Evolutionary conservation across 2,888 invertebrate species (phyloP).

Genomic region (Graphium colonna): DNA sequence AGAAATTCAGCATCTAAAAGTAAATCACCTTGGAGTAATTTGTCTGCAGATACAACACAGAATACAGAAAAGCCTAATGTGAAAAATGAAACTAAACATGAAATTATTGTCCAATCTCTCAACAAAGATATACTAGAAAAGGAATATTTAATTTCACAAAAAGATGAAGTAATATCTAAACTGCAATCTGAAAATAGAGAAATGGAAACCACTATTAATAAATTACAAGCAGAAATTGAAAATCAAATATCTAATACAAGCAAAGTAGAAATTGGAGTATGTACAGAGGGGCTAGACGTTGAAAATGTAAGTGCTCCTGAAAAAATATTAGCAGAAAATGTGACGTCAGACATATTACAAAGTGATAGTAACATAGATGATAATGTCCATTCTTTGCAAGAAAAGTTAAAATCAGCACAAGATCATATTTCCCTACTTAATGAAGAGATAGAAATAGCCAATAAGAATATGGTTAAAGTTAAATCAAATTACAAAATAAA

Average conservation of each 20-base stretch:
- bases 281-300: slow-evolving; percentile 37
- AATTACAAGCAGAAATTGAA: slow-evolving; percentile 33
- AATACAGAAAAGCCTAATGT: slow-evolving; percentile 60
- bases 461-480: slow-evolving; percentile 88
- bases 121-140: slow-evolving; percentile 73
- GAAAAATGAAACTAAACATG: slow-evolving; percentile 59
- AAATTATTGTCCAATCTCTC: slow-evolving; percentile 63
- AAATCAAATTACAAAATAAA: slow-evolving; percentile 86
- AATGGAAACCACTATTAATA: slow-evolving; percentile 36
- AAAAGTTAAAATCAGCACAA: slow-evolving; percentile 65
- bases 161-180: slow-evolving; percentile 65
- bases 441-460: slow-evolving; percentile 86
- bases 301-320: neutral
- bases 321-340: slow-evolving; percentile 9
- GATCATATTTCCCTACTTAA: slow-evolving; percentile 78
- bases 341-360: slow-evolving; percentile 10
- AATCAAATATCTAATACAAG: slow-evolving; percentile 27
- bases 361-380: slow-evolving; percentile 29
- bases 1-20: slow-evolving; percentile 62
- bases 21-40: slow-evolving; percentile 70
- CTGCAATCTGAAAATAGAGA: slow-evolving; percentile 40
- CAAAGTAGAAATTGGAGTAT: slow-evolving; percentile 45
- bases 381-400: slow-evolving; percentile 46
- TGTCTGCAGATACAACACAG: slow-evolving; percentile 59
- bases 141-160: slow-evolving; percentile 63